Percentiles rank a stretch among this genome's conserved stretches.
These are phyloP conservation scores for Oryzias celebensis DNA, from an alignment of 2,113 vertebrate genomes.

Conservation along the genomic window DNA sequence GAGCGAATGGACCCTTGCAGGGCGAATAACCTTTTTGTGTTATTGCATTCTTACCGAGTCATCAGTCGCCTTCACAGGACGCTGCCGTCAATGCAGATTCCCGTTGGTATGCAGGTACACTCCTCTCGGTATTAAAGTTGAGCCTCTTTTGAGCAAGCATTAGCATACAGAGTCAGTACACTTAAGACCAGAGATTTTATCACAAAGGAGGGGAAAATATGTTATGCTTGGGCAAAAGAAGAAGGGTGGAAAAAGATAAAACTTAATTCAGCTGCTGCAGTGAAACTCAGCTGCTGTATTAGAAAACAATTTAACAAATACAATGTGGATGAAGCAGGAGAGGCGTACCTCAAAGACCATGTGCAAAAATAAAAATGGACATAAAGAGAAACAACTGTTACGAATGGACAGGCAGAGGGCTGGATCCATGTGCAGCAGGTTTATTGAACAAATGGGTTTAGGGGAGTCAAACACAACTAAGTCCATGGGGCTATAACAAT, in stretches of 20 bases:
- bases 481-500: too few relatives aligned
- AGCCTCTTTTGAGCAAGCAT: conserved; percentile 34
- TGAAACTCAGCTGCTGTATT: conserved; percentile 22
- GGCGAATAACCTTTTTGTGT: conserved; percentile 65
- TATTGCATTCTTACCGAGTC: conserved; percentile 60
- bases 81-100: conserved; percentile 64
- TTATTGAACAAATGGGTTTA: too few relatives aligned
- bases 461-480: too few relatives aligned
- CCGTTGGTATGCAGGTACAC: conserved; percentile 37
- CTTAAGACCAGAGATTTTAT: conserved; percentile 54
- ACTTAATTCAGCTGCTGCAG: conserved; percentile 22
- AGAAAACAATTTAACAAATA: conserved; percentile 26
- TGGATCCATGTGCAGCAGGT: too few relatives aligned
- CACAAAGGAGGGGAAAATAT: conserved; percentile 36
- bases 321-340: conserved; percentile 10
- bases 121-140: conserved; percentile 44
- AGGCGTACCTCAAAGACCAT: background rate
- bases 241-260: conserved; percentile 6
- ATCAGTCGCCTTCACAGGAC: conserved; percentile 49
- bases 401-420: too few relatives aligned
- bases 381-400: too few relatives aligned
- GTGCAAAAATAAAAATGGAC: too few relatives aligned
- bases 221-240: conserved; percentile 22
- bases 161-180: conserved; percentile 39
- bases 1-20: conserved; percentile 40